Base-by-base conservation (phyloP, 2,113 vertebrate species). In the Ariopsis seemanni region DNA sequence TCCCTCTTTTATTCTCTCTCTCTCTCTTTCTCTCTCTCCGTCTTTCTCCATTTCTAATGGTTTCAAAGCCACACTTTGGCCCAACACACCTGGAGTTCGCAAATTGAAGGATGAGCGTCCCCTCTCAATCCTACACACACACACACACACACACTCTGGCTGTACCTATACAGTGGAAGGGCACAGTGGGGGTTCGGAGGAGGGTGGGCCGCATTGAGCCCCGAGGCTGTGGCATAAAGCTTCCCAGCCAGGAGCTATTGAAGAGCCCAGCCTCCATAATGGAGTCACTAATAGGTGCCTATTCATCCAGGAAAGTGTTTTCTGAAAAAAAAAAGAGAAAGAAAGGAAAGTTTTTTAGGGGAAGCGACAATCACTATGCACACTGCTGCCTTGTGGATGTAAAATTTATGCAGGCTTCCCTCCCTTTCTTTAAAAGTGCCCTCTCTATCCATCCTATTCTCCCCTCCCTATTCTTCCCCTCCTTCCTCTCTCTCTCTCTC, bases 1-100 rank as follows among this genome's bases (percentile, higher is more conserved):
- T 94, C 92, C 30, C 55, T 60, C 8, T n/a, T 72, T 42, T 57
- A 80, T 50, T 75, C 82, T 80, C 81, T 93, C 60, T 83, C 62
- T 78, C 57, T n/a, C 34, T 60, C 15, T 30, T 55, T 18, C 34
- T 74, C 42, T 75, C 11, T 20, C 22, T 71, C 52, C 15, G 15
- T 48, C 27, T 72, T 52, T 83, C 50, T 65, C 71, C 34, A n/a
- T 18, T 75, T 79, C 85, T 92, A 88, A 94, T 94, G 93, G 90
- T 90, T 82, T 6, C 30, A 90, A 90, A 94, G 89, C 93, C 95
- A 89, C 89, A 90, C 85, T 88, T 85, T 91, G 91, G 87, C 90
- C 92, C 52, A 15, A 92, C 97, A 97, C 97, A 99, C 97, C 97
- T 97, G 97, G 96, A 96, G 94, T 93, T 94, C 94, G 93, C 94